A percentile compares a stretch with the other conserved stretches of the same genome.
Conservation (phyloP, 1,140 invertebrate species). For the Drosophila sulfurigaster region DNA sequence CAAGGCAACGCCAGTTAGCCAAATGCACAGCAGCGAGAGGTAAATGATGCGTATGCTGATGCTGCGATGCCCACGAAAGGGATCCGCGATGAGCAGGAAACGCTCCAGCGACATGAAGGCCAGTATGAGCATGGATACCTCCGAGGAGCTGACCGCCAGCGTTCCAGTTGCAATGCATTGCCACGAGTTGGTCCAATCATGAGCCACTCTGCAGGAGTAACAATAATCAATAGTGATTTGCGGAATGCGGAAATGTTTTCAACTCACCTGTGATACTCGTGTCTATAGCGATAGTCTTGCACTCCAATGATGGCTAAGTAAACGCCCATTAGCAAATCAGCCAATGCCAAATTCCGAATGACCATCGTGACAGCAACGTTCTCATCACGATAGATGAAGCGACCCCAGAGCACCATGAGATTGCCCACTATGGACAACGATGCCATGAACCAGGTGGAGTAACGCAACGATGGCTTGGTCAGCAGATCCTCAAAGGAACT, state of each 20-base stretch:
- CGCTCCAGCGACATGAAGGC: constrained; percentile 92
- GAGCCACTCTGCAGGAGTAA: constrained; percentile 85
- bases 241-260: not conserved
- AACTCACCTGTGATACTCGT: constrained; percentile 87
- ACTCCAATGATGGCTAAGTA: constrained; percentile 90
- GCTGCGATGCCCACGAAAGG: constrained; percentile 87
- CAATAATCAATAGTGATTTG: not conserved
- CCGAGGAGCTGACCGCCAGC: constrained; percentile 89
- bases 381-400: constrained; percentile 88
- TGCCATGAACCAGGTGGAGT: constrained; percentile 91
- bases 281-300: constrained; percentile 88
- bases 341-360: constrained; percentile 91
- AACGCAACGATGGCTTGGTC: constrained; percentile 87
- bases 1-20: constrained; percentile 88
- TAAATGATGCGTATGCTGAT: constrained; percentile 87
- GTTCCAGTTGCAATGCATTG: constrained; percentile 88
- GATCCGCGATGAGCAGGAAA: constrained; percentile 89
- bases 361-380: constrained; percentile 88
- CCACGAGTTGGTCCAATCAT: constrained; percentile 90
- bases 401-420: constrained; percentile 88
- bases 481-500: constrained; percentile 90
- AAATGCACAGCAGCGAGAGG: constrained; percentile 85
- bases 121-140: constrained; percentile 91
- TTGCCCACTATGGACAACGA: constrained; percentile 89
- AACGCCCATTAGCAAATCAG: constrained; percentile 92